These are phyloP conservation scores for Lepus americanus DNA, from an alignment of 2,113 vertebrate species.

Conservation along the genomic window DNA sequence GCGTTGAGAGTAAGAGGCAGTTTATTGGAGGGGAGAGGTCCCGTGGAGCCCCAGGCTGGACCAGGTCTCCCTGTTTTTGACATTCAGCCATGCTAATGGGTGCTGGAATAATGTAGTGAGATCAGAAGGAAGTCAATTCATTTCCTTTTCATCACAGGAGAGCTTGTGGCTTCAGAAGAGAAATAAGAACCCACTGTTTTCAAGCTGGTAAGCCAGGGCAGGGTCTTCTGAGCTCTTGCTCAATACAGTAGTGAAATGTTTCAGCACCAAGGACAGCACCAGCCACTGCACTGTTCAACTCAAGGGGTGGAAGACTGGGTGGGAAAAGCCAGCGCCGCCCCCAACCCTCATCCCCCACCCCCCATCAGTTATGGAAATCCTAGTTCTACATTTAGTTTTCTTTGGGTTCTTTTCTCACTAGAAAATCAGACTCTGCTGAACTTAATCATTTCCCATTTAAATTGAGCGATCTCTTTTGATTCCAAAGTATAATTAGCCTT, in stretches of 20 bases:
- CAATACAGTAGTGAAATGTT: not conserved
- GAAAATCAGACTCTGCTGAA: slow-evolving; percentile 62
- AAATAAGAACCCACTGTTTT: not conserved
- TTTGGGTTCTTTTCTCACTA: slow-evolving; percentile 22
- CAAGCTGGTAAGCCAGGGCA: not conserved
- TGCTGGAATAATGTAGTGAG: not conserved
- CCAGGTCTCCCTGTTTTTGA: not conserved
- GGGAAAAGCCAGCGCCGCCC: not conserved
- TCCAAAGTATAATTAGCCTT: slow-evolving; percentile 72
- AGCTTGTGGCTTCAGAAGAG: not conserved
- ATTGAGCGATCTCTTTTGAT: slow-evolving; percentile 72
- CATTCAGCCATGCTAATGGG: not conserved
- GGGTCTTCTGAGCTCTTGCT: slow-evolving; percentile 18
- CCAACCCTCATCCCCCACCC: not conserved
- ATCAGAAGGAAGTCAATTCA: not conserved
- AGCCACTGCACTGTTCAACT: rapidly evolving
- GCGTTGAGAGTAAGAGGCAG: not conserved
- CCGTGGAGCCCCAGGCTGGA: not conserved
- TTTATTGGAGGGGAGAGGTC: not conserved
- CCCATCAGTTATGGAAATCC: not conserved
- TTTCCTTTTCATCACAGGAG: slow-evolving; percentile 20
- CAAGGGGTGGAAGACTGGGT: too few relatives aligned
- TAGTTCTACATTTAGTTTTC: slow-evolving; percentile 45
- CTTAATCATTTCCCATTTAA: slow-evolving; percentile 78
- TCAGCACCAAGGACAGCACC: slow-evolving; percentile 48